Evolutionary conservation across 2,797 vertebrate genomes (phyloP).

Genomic region (Danionella dracula): DNA sequence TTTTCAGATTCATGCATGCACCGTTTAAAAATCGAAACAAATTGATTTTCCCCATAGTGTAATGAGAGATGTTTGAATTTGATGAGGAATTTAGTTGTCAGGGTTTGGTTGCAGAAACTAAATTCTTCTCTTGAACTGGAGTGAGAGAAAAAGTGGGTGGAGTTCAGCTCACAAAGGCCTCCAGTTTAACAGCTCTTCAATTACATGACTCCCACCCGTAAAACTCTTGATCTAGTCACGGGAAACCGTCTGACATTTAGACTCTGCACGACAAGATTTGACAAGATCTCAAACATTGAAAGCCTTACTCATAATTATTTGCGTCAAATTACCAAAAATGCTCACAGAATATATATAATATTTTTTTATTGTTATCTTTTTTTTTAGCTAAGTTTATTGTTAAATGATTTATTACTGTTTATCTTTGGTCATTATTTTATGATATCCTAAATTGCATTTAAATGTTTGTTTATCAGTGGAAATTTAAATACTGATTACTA

Average conservation of each 20-base stretch:
- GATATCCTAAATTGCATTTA: too few relatives aligned
- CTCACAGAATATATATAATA: too few relatives aligned
- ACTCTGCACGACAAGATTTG: constrained; percentile 9
- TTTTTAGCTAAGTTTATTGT: too few relatives aligned
- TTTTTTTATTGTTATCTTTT: too few relatives aligned
- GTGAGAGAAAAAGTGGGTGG: constrained; percentile 39
- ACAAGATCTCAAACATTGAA: constrained; percentile 16
- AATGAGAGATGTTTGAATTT: constrained; percentile 45
- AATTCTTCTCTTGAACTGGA: constrained; percentile 29
- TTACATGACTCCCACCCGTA: constrained; percentile 49
- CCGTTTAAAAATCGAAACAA: too few relatives aligned
- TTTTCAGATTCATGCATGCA: too few relatives aligned
- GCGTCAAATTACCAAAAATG: not conserved
- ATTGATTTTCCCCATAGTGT: too few relatives aligned
- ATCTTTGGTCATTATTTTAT: too few relatives aligned
- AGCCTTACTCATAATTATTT: not conserved
- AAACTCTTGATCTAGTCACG: constrained; percentile 49
- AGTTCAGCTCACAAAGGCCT: constrained; percentile 48
- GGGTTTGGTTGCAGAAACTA: constrained; percentile 40
- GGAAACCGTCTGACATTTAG: constrained; percentile 37
- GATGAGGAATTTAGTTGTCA: constrained; percentile 47
- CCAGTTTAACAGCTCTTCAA: constrained; percentile 57
- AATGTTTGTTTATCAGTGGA: too few relatives aligned
- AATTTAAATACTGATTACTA: too few relatives aligned
- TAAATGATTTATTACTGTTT: too few relatives aligned